These are phyloP conservation scores for Lepidurus arcticus DNA, from an alignment of 1,140 invertebrate genomes.

Conservation along the genomic window DNA sequence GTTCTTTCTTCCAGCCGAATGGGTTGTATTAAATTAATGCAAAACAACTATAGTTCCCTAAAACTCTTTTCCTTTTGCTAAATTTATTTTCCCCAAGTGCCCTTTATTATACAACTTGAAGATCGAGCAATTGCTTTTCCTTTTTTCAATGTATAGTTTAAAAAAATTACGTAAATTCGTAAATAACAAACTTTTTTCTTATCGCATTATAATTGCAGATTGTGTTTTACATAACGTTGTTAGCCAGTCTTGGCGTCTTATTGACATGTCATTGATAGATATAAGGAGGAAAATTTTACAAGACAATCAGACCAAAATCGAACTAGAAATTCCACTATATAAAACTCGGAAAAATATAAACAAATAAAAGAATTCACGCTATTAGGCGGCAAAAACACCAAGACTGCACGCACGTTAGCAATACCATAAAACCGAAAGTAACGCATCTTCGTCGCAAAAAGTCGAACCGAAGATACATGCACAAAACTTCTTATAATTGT, in stretches of 20 bases:
- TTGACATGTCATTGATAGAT: neutral
- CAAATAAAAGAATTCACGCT: neutral
- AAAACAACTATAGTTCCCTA: neutral
- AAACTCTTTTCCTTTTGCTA: neutral
- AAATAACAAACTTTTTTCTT: neutral
- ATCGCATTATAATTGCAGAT: neutral
- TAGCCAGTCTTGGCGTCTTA: neutral
- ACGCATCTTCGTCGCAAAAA: neutral
- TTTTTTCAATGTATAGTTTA: neutral
- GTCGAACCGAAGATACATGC: neutral
- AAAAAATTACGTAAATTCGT: constrained; percentile 20
- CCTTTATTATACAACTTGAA: neutral
- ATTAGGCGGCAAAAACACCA: constrained; percentile 19
- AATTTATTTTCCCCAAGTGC: neutral
- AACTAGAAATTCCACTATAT: neutral
- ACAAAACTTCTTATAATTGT: neutral
- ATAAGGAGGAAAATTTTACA: neutral
- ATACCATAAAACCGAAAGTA: neutral
- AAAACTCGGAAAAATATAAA: neutral
- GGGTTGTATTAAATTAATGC: neutral
- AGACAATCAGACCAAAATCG: neutral
- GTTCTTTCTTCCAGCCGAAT: neutral
- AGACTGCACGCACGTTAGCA: neutral
- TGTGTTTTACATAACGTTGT: neutral
- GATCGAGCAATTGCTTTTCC: neutral